Conservation (phyloP, 2,888 invertebrate species). For the Ischnura elegans region DNA sequence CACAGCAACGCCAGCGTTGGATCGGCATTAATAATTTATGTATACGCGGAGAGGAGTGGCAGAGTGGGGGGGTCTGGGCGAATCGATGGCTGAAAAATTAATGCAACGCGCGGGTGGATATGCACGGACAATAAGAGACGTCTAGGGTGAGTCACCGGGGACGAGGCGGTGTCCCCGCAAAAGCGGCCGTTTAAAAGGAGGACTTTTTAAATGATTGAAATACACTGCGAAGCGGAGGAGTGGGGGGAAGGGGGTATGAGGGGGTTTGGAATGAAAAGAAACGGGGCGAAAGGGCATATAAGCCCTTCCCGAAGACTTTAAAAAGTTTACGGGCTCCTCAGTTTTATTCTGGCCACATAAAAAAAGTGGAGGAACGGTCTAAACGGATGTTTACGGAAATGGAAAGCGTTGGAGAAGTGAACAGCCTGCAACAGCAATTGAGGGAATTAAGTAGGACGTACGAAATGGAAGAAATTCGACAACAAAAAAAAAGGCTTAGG, state of each 20-base stretch:
- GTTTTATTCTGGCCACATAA: slow-evolving; percentile 18
- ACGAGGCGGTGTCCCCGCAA: neutral
- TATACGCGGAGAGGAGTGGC: slow-evolving; percentile 21
- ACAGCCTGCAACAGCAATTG: neutral
- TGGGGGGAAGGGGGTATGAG: neutral
- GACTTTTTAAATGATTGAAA: slow-evolving; percentile 33
- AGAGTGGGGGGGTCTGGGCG: slow-evolving; percentile 23
- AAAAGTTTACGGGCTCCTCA: slow-evolving; percentile 33
- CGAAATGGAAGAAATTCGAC: neutral
- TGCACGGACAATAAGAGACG: slow-evolving; percentile 53
- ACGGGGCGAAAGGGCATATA: neutral
- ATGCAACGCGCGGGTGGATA: slow-evolving; percentile 40
- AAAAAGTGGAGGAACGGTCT: neutral
- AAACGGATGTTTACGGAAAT: neutral
- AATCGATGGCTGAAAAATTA: slow-evolving; percentile 62
- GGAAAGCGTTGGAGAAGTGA: neutral
- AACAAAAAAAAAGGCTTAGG: too few relatives aligned
- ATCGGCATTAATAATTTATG: slow-evolving; percentile 58
- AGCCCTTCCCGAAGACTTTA: neutral
- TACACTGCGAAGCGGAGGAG: neutral
- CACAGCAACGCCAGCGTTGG: neutral
- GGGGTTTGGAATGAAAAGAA: neutral
- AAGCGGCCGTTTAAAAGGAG: slow-evolving; percentile 43
- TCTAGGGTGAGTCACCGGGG: slow-evolving; percentile 17
- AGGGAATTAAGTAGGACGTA: neutral